Conservation (phyloP, 2,113 vertebrate genomes). For the Alligator sinensis region DNA sequence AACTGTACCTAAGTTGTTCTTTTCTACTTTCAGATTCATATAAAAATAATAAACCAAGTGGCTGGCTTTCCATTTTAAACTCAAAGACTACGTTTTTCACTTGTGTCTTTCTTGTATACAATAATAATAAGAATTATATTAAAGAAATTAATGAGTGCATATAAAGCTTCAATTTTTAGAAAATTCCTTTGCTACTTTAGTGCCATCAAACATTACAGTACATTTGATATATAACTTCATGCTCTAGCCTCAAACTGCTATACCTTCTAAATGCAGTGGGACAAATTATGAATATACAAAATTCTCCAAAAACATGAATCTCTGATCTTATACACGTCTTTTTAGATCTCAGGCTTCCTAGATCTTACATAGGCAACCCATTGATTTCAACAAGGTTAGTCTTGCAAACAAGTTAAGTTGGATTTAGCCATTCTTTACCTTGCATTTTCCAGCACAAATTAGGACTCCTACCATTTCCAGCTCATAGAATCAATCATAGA, state of each 20-base stretch:
- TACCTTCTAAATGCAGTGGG: background rate
- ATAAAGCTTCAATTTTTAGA: background rate
- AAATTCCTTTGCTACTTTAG: background rate
- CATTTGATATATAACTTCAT: background rate
- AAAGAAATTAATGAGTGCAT: background rate
- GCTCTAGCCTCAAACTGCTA: background rate
- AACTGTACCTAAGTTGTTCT: background rate
- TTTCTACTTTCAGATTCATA: constrained; percentile 30
- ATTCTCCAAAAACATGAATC: background rate
- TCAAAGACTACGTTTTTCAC: background rate
- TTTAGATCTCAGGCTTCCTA: background rate
- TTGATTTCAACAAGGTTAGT: background rate
- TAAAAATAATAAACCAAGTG: constrained; percentile 13
- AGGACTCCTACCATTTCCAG: background rate
- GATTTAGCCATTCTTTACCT: background rate
- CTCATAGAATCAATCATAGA: background rate
- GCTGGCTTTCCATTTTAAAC: constrained; percentile 23
- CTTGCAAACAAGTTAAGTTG: background rate
- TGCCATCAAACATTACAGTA: background rate
- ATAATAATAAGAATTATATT: background rate
- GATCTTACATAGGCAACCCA: background rate
- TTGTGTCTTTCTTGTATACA: background rate
- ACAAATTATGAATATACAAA: background rate
- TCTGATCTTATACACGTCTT: background rate
- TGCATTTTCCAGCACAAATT: background rate